phyloP scores from a whole-genome alignment of 2,797 vertebrate species.

The Saxicola maurus region DNA sequence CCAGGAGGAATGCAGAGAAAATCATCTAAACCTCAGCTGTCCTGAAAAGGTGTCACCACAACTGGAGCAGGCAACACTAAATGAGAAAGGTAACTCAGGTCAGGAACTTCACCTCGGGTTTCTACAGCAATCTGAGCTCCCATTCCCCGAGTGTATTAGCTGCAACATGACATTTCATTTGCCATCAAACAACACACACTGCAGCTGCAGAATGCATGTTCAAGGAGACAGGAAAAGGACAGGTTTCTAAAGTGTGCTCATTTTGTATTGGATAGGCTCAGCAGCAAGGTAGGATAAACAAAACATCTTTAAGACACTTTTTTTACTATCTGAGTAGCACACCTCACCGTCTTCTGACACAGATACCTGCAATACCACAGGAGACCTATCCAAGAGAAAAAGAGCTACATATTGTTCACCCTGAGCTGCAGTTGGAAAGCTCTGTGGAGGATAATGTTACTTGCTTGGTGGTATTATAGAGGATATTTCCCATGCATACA shows the following conservation, averaged over 20 bases:
- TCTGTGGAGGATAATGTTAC: conserved; percentile 10
- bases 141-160: not conserved
- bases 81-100: not conserved
- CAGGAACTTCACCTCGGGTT: not conserved
- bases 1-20: not conserved
- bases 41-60: not conserved
- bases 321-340: not conserved
- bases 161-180: not conserved
- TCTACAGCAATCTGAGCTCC: not conserved
- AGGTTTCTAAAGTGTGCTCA: not conserved
- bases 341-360: not conserved
- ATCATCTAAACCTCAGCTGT: not conserved
- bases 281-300: conserved; percentile 2
- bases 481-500: conserved; percentile 21
- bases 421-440: not conserved
- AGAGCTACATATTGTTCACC: not conserved
- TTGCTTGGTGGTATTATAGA: not conserved
- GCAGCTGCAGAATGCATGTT: not conserved
- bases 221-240: not conserved
- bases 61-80: not conserved
- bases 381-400: not conserved
- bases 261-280: not conserved
- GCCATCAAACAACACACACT: not conserved
- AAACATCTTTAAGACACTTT: not conserved
- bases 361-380: not conserved